Conservation (phyloP, 2,888 invertebrate species). For the Elysia crispata region DNA sequence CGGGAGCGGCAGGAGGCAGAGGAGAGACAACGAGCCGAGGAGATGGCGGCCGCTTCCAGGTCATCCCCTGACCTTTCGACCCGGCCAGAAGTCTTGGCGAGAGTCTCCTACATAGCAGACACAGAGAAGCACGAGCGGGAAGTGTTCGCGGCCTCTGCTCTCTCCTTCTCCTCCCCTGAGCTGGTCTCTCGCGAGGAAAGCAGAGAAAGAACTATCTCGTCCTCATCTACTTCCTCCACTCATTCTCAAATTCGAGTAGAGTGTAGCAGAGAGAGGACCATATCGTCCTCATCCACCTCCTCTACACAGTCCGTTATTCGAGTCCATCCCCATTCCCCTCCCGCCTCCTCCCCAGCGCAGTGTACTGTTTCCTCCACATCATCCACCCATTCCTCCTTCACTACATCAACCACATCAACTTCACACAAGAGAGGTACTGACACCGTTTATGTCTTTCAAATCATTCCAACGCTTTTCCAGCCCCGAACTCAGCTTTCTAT, state of each 20-base stretch:
- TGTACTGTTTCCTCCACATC: not conserved
- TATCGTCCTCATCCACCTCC: conserved; percentile 38
- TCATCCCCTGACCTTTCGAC: conserved; percentile 47
- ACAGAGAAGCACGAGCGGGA: too few species aligned
- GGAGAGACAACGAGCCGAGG: conserved; percentile 34
- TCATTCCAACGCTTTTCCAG: too few species aligned
- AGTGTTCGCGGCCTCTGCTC: too few species aligned
- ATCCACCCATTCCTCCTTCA: conserved; percentile 37
- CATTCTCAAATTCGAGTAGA: too few species aligned
- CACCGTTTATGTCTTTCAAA: not conserved
- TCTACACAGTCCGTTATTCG: too few species aligned
- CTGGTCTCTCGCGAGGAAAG: too few species aligned
- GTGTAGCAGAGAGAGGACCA: conserved; percentile 23
- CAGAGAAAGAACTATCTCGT: too few species aligned
- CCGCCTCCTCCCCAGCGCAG: conserved; percentile 30
- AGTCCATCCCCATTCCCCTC: conserved; percentile 20
- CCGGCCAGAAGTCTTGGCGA: conserved; percentile 3
- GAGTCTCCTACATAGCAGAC: too few species aligned
- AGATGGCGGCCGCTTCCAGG: conserved; percentile 34
- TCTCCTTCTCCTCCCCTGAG: too few species aligned
- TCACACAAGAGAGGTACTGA: conserved; percentile 44
- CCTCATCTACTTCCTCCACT: too few species aligned
- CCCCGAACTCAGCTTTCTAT: too few species aligned
- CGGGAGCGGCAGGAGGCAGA: conserved; percentile 16
- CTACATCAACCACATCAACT: conserved; percentile 35